Conservation (phyloP, 2,888 invertebrate genomes). For the Taphrorychus bicolor region DNA sequence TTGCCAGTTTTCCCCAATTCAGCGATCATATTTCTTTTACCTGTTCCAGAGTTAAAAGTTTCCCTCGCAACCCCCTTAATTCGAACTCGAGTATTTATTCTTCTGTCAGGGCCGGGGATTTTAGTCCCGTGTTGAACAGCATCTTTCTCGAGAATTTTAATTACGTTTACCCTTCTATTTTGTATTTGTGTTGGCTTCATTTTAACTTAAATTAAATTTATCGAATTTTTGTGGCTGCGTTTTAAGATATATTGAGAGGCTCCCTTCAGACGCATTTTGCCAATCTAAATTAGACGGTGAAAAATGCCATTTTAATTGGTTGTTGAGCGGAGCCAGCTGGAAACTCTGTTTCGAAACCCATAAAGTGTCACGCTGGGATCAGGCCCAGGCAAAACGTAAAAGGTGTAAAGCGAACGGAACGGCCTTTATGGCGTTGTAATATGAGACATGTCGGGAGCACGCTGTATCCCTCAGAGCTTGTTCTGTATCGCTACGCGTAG, state of each 20-base stretch:
- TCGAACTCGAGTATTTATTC: constrained; percentile 57
- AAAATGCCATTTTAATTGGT: neutral
- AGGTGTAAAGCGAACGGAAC: constrained; percentile 44
- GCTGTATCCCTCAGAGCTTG: constrained; percentile 43
- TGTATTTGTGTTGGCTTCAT: constrained; percentile 54
- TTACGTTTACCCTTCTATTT: constrained; percentile 56
- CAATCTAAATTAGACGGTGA: neutral
- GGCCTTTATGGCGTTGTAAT: constrained; percentile 45
- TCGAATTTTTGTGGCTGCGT: constrained; percentile 46
- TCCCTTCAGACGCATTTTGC: neutral
- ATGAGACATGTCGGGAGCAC: constrained; percentile 48
- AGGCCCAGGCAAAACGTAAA: constrained; percentile 42
- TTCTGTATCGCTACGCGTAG: constrained; percentile 37
- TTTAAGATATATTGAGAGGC: constrained; percentile 30
- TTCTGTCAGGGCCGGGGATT: constrained; percentile 53
- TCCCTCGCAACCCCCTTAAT: constrained; percentile 47
- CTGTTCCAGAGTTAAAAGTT: constrained; percentile 39
- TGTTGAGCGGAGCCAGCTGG: neutral
- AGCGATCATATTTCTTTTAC: constrained; percentile 40
- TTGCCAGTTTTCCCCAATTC: constrained; percentile 36
- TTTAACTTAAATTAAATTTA: constrained; percentile 47
- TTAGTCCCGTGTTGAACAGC: constrained; percentile 51
- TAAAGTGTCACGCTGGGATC: constrained; percentile 31
- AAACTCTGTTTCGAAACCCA: constrained; percentile 18
- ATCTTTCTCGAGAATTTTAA: constrained; percentile 56